These are phyloP conservation scores for Apamea anceps DNA, from an alignment of 2,888 invertebrate species.

Conservation along the genomic window DNA sequence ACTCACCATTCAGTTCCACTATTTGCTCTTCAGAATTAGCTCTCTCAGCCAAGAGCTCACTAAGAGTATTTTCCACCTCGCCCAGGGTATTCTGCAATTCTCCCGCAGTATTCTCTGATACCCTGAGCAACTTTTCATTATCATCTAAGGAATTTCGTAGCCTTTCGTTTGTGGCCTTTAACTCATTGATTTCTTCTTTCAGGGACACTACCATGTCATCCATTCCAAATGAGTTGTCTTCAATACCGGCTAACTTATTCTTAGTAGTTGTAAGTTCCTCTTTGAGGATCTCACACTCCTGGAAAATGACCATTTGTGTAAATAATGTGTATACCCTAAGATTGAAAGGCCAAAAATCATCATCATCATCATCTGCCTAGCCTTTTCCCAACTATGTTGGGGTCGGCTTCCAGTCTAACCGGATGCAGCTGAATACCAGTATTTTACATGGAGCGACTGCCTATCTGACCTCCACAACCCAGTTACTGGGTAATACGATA, in stretches of 20 bases:
- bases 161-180: conserved; percentile 91
- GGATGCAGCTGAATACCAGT: no score
- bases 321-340: neutral
- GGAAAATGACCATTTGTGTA: conserved; percentile 63
- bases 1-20: conserved; percentile 85
- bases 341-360: neutral
- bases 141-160: conserved; percentile 92
- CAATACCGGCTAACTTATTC: conserved; percentile 91
- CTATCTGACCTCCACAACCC: no score
- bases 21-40: conserved; percentile 88
- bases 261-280: conserved; percentile 91
- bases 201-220: conserved; percentile 93
- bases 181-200: conserved; percentile 91
- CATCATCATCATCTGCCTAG: no score
- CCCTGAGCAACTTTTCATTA: conserved; percentile 89
- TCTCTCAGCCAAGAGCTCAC: conserved; percentile 88
- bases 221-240: conserved; percentile 93
- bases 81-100: conserved; percentile 94
- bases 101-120: conserved; percentile 95
- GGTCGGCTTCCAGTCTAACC: no score
- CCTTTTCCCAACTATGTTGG: no score
- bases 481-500: no score
- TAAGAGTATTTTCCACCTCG: conserved; percentile 93
- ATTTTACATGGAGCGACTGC: no score
- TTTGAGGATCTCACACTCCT: conserved; percentile 92